Evolutionary conservation across 2,113 vertebrate genomes (phyloP), one percentile per base, ranked within the genome.

Genomic region (Tichodroma muraria): DNA sequence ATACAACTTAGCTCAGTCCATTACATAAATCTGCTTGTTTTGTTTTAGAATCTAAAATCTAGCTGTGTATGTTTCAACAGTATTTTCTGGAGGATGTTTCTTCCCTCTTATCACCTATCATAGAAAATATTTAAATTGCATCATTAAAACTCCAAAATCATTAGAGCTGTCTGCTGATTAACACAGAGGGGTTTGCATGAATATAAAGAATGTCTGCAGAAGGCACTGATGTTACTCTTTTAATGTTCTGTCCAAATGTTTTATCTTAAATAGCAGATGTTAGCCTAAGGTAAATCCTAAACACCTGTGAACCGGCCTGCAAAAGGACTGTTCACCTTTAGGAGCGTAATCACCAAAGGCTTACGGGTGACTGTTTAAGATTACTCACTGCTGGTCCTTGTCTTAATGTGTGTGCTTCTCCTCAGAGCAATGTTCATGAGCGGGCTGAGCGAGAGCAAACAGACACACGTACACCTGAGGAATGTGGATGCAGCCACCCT

Each of bases 401-500:
- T 50, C 25, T 85, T 94, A 64, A 77, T 80, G 1, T 31, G 28
- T 56, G 1, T 76, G 3, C 94, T 66, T 70, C 65, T 87, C 44
- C 42, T 53, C 79, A 99, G 99, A 97, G 99, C 99, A 47, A 99
- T 99, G 99, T 99, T 99, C 97, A 99, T 99, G 99, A 99, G 99
- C 0, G 99, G 99, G 90, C 98, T 99, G 27, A 99, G 99, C 16
- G 99, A 99, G 95, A 99, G 99, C 94, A 99, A 99, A 90, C 99
- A 99, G 96, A 99, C 99, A 17, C 99, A 99, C 1, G 98, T 99
- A 18, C 98, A 99, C 94, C 97, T 99, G 97, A 98, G 98, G 97
- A 99, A 99, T 31, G 99, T 99, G 97, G 99, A 99, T 95, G 98
- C 99, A 2, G 98, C 98, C 93, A 99, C 99, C 11, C 97, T 99